Evolutionary conservation across 2,888 invertebrate species (phyloP).

Genomic region (Dicyrtoma fusca): DNA sequence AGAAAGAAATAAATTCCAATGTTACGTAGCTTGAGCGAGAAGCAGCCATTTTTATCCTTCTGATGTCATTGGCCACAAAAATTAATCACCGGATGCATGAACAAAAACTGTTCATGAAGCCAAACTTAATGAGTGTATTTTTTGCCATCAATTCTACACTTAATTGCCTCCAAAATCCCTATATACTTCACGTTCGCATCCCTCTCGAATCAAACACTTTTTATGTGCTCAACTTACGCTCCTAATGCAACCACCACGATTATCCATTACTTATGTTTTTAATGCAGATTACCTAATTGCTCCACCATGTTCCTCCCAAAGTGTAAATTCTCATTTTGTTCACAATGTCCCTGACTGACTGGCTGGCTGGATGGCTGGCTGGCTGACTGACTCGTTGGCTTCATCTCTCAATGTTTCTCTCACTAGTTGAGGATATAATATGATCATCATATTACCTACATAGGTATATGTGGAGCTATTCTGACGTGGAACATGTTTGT

Average conservation of each 20-base stretch:
- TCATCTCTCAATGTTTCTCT: too few relatives aligned
- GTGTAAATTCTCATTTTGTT: too few relatives aligned
- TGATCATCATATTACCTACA: too few relatives aligned
- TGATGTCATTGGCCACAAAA: conserved; percentile 57
- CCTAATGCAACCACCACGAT: conserved; percentile 35
- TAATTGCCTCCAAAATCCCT: conserved; percentile 52
- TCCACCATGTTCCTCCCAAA: conserved; percentile 4
- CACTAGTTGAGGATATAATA: too few relatives aligned
- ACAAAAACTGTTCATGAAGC: conserved; percentile 56
- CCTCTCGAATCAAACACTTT: conserved; percentile 32
- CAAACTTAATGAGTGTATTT: conserved; percentile 56
- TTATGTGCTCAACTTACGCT: conserved; percentile 19
- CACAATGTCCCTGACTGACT: too few relatives aligned
- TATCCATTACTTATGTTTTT: conserved; percentile 30
- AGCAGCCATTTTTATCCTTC: conserved; percentile 53
- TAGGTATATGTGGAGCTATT: too few relatives aligned
- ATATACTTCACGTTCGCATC: not conserved
- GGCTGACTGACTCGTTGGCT: too few relatives aligned
- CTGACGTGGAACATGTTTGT: too few relatives aligned
- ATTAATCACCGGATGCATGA: conserved; percentile 57
- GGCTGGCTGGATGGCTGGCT: too few relatives aligned
- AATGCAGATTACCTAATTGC: conserved; percentile 27
- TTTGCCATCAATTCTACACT: conserved; percentile 56
- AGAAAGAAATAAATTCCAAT: conserved; percentile 38
- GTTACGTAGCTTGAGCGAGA: conserved; percentile 38